Base-by-base conservation (phyloP, 1,140 invertebrate species). In the Drosophila virilis region DNA sequence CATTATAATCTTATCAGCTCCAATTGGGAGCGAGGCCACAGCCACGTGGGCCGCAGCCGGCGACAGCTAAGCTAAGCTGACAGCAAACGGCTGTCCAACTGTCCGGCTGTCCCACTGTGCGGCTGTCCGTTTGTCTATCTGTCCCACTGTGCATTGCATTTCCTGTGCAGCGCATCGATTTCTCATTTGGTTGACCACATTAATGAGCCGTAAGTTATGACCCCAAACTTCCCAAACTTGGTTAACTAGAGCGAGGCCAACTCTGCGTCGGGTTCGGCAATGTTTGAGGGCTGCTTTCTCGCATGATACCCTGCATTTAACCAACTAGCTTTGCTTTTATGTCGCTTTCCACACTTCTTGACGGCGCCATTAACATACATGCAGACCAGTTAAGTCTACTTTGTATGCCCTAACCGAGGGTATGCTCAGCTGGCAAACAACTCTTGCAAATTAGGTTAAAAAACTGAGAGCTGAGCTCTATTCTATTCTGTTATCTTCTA, bases 161-260 rank as follows among this genome's bases (percentile, higher is more conserved):
- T 72, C 69, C 69, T 61, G 66, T 61, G 38, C 33, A 57, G 22
- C 54, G 80, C 70, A 76, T 80, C 80, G 84, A 50, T 77, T 81
- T 81, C 74, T 62, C 78, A 74, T 79, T 73, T 43, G 59, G 64
- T 52, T 84, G 77, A 70, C 77, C 80, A 84, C 78, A 77, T 84
- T 80, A 83, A 84, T 75, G 77, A 84, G 80, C 73, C 77, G 68
- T 43, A 54, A 84, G 77, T 82, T 78, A 77, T 83, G 80, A 84
- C 67, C 80, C 80, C 80, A 66, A 82, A 84, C n/a, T 51, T 66
- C 80, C 80, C 80, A 66, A 82, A 84, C 55, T 66, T 77, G 40
- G 50, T 32, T 69, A 74, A 70, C 33, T 83, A 12, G 80, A 79
- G 80, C 80, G 77, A 83, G 80, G 80, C 67, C 77, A 45, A 28